Evolutionary conservation across 2,797 vertebrate genomes (phyloP), one percentile per base, ranked within the genome.

Genomic region (Parotocinclus haroldoi): DNA sequence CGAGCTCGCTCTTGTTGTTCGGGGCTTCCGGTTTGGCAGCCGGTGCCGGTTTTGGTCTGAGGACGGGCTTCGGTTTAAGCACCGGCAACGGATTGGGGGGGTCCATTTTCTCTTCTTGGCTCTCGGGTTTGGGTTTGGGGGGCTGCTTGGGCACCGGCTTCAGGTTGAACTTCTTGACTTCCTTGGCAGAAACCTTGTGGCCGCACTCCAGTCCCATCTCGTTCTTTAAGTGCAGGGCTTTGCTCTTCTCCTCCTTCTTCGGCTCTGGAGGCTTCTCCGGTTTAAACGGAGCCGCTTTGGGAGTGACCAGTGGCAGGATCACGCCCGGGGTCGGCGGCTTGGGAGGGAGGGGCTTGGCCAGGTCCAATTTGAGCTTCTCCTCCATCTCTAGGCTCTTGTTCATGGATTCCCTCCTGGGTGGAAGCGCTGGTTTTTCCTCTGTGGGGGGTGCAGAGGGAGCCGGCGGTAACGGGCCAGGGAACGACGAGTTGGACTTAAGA

Each of bases 191-290:
- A 14, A 98, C 78, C 72, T 98, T 99, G 83, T 98, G 96, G 54
- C 96, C 96, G 13, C 95, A 96, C 80, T 99, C 97, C 53, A 99
- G 87, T 1, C 97, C 97, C 95, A 98, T 98, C 85, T 99, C 96
- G 0, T 98, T 99, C 46, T 89, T 93, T 61, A 96, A 87, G 59
- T 91, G 92, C 71, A 97, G 90, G 10, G 91, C 76, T 81, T 98
- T 98, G 81, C 81, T 91, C 68, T 96, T 98, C 49, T 98, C 96
- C 19, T 99, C 96, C 0, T 89, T 87, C 80, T 92, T 96, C 46
- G 87, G 54, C 66, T 99, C 96, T 0, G 86, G 81, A 37, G 90
- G 89, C 82, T 91, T 94, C 58, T 85, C 83, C 0, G 91, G 89
- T 79, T 95, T 94, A 0, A 88, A 88, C 1, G 89, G 87, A 0